Percentiles rank a stretch among this genome's conserved stretches.
These are phyloP conservation scores for Hemiprocne comata DNA, from an alignment of 2,113 vertebrate genomes.

Conservation along the genomic window DNA sequence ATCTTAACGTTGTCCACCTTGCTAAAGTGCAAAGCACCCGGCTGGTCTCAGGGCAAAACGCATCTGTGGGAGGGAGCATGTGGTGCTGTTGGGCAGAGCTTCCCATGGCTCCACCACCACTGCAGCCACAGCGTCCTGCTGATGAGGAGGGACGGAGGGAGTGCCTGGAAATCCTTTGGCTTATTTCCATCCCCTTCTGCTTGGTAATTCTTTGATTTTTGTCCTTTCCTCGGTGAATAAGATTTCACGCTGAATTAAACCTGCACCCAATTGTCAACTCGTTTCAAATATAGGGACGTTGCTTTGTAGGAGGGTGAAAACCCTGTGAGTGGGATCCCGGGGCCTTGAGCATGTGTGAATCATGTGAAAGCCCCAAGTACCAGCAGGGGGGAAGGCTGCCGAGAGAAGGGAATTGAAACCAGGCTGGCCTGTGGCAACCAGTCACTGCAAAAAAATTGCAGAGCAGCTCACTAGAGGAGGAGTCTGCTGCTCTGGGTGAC, in stretches of 20 bases:
- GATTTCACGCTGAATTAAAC: constrained; percentile 1
- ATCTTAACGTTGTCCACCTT: neutral
- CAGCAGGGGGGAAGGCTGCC: neutral
- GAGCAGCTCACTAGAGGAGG: neutral
- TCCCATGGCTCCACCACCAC: fast-evolving
- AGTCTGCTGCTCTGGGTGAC: neutral
- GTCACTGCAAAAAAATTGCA: neutral
- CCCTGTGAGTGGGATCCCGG: neutral
- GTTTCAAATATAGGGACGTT: fast-evolving
- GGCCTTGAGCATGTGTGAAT: neutral
- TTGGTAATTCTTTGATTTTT: neutral
- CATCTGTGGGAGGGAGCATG: neutral
- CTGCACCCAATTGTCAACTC: neutral
- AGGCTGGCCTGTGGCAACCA: neutral
- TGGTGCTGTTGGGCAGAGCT: neutral
- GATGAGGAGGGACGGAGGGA: neutral
- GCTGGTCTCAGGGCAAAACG: neutral
- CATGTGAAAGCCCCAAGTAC: neutral
- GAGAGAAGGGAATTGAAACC: neutral
- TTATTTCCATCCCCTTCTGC: neutral
- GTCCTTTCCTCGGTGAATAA: neutral
- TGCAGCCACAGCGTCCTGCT: neutral
- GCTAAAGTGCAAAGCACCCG: neutral
- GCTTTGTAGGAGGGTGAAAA: constrained; percentile 10
- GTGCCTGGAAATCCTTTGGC: neutral